These are phyloP conservation scores for Pycnonotus jocosus DNA, from an alignment of 2,113 vertebrate species.

Conservation along the genomic window DNA sequence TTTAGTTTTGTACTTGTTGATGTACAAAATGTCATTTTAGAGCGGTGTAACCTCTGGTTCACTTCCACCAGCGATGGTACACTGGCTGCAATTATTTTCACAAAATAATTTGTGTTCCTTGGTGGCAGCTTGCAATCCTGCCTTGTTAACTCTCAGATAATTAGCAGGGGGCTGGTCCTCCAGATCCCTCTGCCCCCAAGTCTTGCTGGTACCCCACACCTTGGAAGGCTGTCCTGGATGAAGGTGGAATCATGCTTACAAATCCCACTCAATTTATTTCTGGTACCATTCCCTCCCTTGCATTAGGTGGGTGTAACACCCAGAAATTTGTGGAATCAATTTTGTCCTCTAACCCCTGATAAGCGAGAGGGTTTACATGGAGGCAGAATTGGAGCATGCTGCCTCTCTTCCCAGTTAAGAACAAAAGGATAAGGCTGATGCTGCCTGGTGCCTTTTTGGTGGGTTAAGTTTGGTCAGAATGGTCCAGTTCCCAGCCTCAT, in stretches of 20 bases:
- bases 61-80: conserved; percentile 19
- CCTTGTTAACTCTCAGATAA: conserved; percentile 9
- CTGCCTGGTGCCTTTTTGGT: background rate
- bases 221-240: rapidly evolving
- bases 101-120: conserved; percentile 26
- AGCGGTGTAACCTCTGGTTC: conserved; percentile 52
- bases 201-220: background rate
- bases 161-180: background rate
- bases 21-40: conserved; percentile 66
- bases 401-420: background rate
- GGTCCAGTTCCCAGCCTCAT: background rate
- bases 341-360: background rate
- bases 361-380: rapidly evolving
- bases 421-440: background rate
- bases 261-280: background rate
- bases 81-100: conserved; percentile 35
- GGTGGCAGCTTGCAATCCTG: background rate
- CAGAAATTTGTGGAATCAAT: background rate
- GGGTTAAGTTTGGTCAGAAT: background rate
- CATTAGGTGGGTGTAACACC: background rate
- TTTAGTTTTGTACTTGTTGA: conserved; percentile 66
- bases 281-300: background rate
- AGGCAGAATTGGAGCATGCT: rapidly evolving
- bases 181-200: background rate
- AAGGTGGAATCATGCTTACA: background rate